phyloP scores from a whole-genome alignment of 2,113 vertebrate species.

The Thryonomys swinderianus region DNA sequence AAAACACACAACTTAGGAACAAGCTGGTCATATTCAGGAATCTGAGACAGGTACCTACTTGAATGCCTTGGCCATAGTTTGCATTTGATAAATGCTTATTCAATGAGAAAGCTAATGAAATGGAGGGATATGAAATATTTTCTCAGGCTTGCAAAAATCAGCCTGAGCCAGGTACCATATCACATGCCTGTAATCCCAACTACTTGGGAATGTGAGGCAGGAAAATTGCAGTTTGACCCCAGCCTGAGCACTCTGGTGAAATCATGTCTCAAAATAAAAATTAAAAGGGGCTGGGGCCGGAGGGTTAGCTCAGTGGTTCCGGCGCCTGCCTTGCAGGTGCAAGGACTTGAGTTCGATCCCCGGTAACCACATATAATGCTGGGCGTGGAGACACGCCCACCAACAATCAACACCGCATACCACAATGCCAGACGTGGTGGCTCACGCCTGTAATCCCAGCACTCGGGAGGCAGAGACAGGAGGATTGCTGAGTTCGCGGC shows the following conservation, averaged over 20 bases:
- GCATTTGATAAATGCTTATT: conserved; percentile 1
- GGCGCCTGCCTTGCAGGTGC: no score
- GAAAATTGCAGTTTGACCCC: not conserved
- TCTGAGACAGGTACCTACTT: not conserved
- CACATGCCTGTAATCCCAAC: not conserved
- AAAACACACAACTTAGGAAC: not conserved
- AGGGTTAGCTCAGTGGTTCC: no score
- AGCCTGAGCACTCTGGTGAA: not conserved
- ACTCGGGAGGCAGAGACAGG: no score
- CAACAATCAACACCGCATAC: no score
- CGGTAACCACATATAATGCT: no score
- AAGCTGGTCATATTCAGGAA: conserved; percentile 15
- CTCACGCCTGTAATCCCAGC: no score
- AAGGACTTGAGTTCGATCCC: no score
- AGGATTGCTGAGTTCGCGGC: no score
- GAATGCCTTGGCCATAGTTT: not conserved
- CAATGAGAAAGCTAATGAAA: conserved; percentile 13
- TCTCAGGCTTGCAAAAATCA: conserved; percentile 26
- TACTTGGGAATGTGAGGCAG: not conserved
- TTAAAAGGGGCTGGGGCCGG: no score
- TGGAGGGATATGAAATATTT: not conserved
- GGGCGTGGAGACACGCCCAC: no score
- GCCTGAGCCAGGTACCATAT: not conserved
- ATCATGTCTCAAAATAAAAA: no score
- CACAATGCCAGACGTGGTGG: no score